These are phyloP conservation scores for Scalopus aquaticus DNA, from an alignment of 2,113 vertebrate genomes.

Conservation along the genomic window DNA sequence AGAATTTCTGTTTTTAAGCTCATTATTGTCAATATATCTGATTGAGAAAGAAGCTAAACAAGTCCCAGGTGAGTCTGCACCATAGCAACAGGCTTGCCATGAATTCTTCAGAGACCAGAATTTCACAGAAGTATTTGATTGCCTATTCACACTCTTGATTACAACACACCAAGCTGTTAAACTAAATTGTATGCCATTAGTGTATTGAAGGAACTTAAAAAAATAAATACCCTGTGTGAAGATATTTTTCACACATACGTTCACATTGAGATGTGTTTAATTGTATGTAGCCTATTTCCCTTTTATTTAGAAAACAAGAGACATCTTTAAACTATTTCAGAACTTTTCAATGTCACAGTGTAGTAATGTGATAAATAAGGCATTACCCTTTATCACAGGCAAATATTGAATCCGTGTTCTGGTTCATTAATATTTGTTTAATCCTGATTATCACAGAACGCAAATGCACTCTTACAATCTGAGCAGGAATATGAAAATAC, in stretches of 20 bases:
- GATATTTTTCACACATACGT: constrained; percentile 66
- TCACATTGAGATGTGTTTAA: constrained; percentile 63
- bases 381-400: constrained; percentile 21
- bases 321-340: constrained; percentile 53
- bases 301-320: constrained; percentile 63
- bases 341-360: constrained; percentile 28
- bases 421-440: constrained; percentile 38
- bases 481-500: constrained; percentile 2
- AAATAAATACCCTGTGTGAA: constrained; percentile 62
- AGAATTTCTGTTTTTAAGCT: constrained; percentile 69
- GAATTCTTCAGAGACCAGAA: constrained; percentile 67
- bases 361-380: constrained; percentile 30
- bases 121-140: constrained; percentile 77
- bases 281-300: constrained; percentile 39
- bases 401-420: constrained; percentile 25
- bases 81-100: constrained; percentile 77
- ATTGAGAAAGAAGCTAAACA: constrained; percentile 70
- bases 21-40: constrained; percentile 75
- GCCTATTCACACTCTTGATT: constrained; percentile 79
- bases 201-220: constrained; percentile 58
- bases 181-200: constrained; percentile 72
- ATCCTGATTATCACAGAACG: constrained; percentile 47
- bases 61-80: constrained; percentile 74
- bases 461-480: constrained; percentile 12
- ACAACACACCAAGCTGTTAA: constrained; percentile 63